Conservation (phyloP, 1,140 invertebrate genomes). For the Yoshiicerus persimilis region DNA sequence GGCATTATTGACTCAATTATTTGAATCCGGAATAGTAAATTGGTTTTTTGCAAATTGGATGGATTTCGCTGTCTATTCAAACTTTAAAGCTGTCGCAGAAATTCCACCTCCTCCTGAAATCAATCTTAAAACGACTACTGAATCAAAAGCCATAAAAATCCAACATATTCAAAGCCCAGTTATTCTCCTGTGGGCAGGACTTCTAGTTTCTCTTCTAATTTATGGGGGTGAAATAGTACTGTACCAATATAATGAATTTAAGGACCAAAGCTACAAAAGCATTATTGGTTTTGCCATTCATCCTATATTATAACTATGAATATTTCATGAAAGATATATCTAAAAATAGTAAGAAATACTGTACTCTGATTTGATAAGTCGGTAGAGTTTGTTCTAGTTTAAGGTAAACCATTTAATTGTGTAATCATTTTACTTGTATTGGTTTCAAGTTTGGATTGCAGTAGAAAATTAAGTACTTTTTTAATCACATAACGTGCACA, state of each 20-base stretch:
- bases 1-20: not conserved
- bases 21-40: not conserved
- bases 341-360: no score
- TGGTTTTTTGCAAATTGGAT: not conserved
- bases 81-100: not conserved
- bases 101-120: not conserved
- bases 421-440: no score
- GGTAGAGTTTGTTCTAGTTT: no score
- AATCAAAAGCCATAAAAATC: not conserved
- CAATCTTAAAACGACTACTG: not conserved
- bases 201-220: not conserved
- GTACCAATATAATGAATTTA: not conserved
- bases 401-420: no score
- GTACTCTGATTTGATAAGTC: no score
- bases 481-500: no score
- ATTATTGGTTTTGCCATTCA: no score
- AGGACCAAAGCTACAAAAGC: no score
- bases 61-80: not conserved
- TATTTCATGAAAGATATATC: no score
- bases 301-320: no score
- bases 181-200: not conserved
- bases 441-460: no score
- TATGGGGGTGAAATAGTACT: not conserved
- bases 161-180: not conserved
- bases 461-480: no score